Conservation (phyloP, 64 coral and sea anemone genomes). For the Stichodactyla mertensii region DNA sequence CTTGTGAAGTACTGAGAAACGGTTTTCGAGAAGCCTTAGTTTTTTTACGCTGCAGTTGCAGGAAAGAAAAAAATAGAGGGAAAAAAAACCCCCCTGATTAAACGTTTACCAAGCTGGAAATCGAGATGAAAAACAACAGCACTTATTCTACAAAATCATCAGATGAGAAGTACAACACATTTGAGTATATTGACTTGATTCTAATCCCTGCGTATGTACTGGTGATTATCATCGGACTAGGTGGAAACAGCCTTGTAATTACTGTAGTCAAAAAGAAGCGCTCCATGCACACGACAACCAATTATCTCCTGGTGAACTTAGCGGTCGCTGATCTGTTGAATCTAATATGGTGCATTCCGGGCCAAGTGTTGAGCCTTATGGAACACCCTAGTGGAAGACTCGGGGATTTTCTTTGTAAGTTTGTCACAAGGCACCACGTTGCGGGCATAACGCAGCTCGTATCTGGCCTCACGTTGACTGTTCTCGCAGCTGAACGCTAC, state of each 20-base stretch:
- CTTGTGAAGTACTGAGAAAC: too few species aligned
- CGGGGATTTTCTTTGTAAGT: constrained; percentile 45
- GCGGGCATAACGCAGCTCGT: constrained; percentile 49
- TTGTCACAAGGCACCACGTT: constrained; percentile 49
- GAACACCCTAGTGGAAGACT: constrained; percentile 14
- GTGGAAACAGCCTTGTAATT: constrained; percentile 46
- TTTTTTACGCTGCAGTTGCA: too few species aligned
- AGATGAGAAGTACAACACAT: neutral
- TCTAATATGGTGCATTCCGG: constrained; percentile 44
- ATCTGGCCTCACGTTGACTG: constrained; percentile 50
- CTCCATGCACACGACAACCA: constrained; percentile 55
- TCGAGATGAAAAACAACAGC: neutral
- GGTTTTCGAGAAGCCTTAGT: too few species aligned
- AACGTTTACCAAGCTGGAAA: too few species aligned
- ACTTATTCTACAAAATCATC: neutral
- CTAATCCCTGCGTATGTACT: constrained; percentile 28
- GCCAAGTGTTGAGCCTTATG: constrained; percentile 18
- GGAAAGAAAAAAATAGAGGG: too few species aligned
- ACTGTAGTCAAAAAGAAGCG: constrained; percentile 43
- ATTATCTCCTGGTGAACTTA: constrained; percentile 54
- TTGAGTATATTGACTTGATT: neutral
- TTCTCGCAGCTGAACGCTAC: constrained; percentile 63
- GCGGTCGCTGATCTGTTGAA: constrained; percentile 53
- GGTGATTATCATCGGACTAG: constrained; percentile 30
- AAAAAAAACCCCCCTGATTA: neutral